Evolutionary conservation across 1,140 invertebrate species (phyloP), one percentile per base, ranked within the genome.

Genomic region (Drosophila suzukii): DNA sequence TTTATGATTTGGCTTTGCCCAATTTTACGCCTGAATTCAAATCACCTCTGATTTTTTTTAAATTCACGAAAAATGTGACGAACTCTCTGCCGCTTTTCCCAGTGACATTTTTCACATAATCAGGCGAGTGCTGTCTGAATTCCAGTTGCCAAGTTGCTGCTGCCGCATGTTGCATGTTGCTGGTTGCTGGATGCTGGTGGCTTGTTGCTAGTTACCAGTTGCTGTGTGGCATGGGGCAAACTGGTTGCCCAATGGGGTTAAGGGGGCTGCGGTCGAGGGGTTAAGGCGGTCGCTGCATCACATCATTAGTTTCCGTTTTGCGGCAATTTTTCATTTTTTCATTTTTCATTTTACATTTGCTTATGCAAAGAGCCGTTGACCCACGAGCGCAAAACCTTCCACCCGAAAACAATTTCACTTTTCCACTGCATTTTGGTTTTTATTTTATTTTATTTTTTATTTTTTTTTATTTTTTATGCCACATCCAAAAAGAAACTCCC

Each of bases 301-400:
- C 89, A 91, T 91, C 89, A 91, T 91, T 91, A 91, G 89, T 91
- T 89, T 91, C 81, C 89, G 89, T 89, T 91, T 89, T 91, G 89
- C 58, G 84, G 89, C 90, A 85, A 91, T 91, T 91, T 91, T 91
- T 91, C 84, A 89, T 89, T 89, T 34, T 34, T 34, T 0, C 32
- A 34, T 34, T 34, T 32, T 32, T 7, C 32, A 32, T 32, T 32
- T 34, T 34, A 10, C 32, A 8, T 34, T 60, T 75, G 78, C 84
- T 66, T 83, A 88, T 68, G 79, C 83, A 80, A 86, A 59, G 15
- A 74, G 84, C 57, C 77, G 84, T 88, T 88, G 84, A 88, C 84
- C 84, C 82, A 66, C 61, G 20, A 1, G 30, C 6, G 4, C 6
- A 43, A 43, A 56, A 53, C 57, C 39, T 62, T 68, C 41, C 32